These are phyloP conservation scores for Pongo abelii DNA, from an alignment of 2,113 vertebrate species.

Conservation along the genomic window DNA sequence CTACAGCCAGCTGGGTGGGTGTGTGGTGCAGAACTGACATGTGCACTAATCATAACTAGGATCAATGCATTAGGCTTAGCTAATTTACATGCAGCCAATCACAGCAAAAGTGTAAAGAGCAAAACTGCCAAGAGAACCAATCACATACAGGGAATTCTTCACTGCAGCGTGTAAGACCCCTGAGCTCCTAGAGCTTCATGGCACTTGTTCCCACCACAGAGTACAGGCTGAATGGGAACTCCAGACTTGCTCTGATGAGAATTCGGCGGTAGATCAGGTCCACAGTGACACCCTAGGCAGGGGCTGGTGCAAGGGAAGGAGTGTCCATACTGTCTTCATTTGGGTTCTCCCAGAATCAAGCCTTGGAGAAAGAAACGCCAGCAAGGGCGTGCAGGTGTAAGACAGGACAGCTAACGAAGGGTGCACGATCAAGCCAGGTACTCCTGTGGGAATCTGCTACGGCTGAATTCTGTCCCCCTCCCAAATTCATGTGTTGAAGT, in stretches of 20 bases:
- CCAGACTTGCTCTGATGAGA: background rate
- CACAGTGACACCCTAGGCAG: background rate
- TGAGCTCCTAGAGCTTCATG: background rate
- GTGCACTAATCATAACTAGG: background rate
- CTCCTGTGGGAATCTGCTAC: background rate
- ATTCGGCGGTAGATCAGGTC: background rate
- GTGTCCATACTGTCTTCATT: background rate
- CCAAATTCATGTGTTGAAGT: background rate
- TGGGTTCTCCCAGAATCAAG: constrained; percentile 32
- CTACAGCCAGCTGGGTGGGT: background rate
- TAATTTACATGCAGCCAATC: constrained; percentile 71
- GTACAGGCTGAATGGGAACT: background rate
- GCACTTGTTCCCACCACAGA: background rate
- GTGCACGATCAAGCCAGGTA: background rate
- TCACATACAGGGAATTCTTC: background rate
- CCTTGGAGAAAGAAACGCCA: background rate
- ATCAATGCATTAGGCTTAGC: constrained; percentile 5
- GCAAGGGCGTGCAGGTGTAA: background rate
- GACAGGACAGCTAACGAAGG: background rate
- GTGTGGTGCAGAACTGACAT: background rate
- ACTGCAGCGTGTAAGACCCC: background rate
- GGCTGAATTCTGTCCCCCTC: background rate
- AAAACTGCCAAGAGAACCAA: constrained; percentile 34
- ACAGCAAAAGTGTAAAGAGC: background rate
- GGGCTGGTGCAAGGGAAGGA: background rate